These are phyloP conservation scores for Amblyteles armatorius DNA, from an alignment of 2,888 invertebrate genomes.

Conservation along the genomic window DNA sequence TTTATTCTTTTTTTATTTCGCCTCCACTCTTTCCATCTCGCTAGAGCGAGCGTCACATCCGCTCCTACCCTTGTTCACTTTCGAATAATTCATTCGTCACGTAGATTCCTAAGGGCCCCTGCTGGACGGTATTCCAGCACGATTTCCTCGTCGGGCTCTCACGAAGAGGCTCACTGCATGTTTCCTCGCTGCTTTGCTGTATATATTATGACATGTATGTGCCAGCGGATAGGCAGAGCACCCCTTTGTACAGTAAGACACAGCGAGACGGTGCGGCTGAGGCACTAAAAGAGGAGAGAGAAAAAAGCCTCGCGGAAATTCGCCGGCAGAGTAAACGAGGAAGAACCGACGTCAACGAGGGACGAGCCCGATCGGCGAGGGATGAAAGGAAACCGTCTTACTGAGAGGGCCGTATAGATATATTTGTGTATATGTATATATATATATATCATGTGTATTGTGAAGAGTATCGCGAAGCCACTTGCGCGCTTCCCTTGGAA, in stretches of 20 bases:
- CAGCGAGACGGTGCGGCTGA: conserved; percentile 2
- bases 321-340: conserved; percentile 8
- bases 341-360: conserved; percentile 40
- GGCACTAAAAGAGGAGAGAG: conserved; percentile 26
- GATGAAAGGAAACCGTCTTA: conserved; percentile 26
- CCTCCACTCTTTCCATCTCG: conserved; percentile 23
- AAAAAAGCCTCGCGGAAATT: conserved; percentile 45
- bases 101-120: conserved; percentile 41
- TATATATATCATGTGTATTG: not conserved
- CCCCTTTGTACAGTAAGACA: not conserved
- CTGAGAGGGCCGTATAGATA: not conserved
- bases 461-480: not conserved
- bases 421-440: not conserved
- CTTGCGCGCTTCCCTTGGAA: conserved; percentile 7
- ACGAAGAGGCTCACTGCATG: conserved; percentile 7
- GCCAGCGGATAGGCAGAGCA: not conserved
- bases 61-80: conserved; percentile 43
- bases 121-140: conserved; percentile 42
- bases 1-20: not conserved
- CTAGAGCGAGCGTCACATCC: conserved; percentile 26
- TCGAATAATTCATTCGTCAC: conserved; percentile 62
- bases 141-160: conserved; percentile 36
- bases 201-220: conserved; percentile 26
- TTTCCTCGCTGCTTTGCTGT: not conserved
- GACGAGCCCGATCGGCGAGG: conserved; percentile 9